Evolutionary conservation across 1,140 invertebrate species (phyloP).

Genomic region (Macrosteles quadrilineatus): DNA sequence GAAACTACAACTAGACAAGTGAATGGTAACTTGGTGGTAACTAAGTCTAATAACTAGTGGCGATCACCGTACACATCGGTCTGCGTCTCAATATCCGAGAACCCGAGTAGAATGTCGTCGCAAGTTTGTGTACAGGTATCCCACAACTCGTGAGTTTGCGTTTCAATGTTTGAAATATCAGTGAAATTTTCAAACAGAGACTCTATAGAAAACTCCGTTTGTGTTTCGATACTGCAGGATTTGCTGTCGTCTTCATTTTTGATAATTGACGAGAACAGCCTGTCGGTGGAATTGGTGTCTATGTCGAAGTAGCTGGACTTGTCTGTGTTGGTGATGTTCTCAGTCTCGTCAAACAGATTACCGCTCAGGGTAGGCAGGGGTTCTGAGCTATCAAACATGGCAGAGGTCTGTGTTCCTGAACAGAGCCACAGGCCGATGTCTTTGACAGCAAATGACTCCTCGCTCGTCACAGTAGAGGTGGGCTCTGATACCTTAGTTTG

Average conservation of each 20-base stretch:
- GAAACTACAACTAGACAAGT: neutral
- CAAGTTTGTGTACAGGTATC: slow-evolving; percentile 21
- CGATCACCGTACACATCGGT: neutral
- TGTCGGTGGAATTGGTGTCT: neutral
- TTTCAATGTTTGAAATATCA: slow-evolving; percentile 9
- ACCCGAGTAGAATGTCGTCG: slow-evolving; percentile 6
- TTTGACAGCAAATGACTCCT: neutral
- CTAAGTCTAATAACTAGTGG: neutral
- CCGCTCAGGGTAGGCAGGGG: neutral
- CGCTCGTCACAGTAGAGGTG: neutral
- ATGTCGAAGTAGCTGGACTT: neutral
- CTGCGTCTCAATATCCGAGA: slow-evolving; percentile 12
- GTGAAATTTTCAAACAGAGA: neutral
- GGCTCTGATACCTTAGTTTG: slow-evolving; percentile 1
- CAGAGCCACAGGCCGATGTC: slow-evolving; percentile 9
- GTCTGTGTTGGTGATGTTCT: neutral
- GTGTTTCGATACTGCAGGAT: slow-evolving; percentile 7
- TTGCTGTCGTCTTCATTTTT: neutral
- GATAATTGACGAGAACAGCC: neutral
- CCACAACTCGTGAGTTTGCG: slow-evolving; percentile 17
- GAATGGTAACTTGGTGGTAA: slow-evolving; percentile 13
- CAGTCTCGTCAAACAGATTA: neutral
- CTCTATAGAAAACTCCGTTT: slow-evolving; percentile 7
- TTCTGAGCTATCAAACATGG: neutral
- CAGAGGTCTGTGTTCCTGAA: neutral